Percentiles rank a stretch among this genome's conserved stretches.
Evolutionary conservation across 2,797 vertebrate genomes (phyloP).

Genomic region (Muscicapa comitata): DNA sequence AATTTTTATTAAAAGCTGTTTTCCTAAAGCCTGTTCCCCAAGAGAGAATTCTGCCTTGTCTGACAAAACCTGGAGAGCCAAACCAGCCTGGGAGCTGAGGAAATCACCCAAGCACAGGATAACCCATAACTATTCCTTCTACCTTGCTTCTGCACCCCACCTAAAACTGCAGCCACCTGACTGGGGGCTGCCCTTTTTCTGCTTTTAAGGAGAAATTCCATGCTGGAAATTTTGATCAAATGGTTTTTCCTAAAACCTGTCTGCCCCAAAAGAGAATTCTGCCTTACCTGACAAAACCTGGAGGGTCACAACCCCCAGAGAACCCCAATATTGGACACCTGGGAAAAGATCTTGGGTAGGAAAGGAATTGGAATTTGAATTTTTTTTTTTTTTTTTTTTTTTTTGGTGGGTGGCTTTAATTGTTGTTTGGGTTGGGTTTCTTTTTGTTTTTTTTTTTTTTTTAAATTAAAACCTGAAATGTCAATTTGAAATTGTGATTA

Average conservation of each 20-base stretch:
- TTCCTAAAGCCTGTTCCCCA: not conserved
- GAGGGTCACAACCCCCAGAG: not conserved
- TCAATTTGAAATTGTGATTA: not conserved
- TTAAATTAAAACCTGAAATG: not conserved
- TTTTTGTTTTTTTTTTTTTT: no score
- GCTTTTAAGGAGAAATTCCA: not conserved
- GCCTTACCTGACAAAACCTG: not conserved
- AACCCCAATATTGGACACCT: rapidly evolving
- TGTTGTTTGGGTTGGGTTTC: no score
- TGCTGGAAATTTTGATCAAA: not conserved
- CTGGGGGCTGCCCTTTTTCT: not conserved
- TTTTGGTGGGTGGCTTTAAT: not conserved
- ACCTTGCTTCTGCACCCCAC: not conserved
- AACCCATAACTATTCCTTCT: not conserved
- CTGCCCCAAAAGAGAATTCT: not conserved
- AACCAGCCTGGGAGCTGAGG: not conserved
- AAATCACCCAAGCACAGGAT: not conserved
- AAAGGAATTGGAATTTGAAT: not conserved
- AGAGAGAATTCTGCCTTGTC: not conserved
- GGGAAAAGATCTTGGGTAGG: not conserved
- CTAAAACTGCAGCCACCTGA: not conserved
- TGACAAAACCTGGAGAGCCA: not conserved
- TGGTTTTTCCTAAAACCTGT: not conserved
- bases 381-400: rapidly evolving
- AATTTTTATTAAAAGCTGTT: not conserved